Evolutionary conservation across 2,113 vertebrate genomes (phyloP).

Genomic region (Otis tarda): DNA sequence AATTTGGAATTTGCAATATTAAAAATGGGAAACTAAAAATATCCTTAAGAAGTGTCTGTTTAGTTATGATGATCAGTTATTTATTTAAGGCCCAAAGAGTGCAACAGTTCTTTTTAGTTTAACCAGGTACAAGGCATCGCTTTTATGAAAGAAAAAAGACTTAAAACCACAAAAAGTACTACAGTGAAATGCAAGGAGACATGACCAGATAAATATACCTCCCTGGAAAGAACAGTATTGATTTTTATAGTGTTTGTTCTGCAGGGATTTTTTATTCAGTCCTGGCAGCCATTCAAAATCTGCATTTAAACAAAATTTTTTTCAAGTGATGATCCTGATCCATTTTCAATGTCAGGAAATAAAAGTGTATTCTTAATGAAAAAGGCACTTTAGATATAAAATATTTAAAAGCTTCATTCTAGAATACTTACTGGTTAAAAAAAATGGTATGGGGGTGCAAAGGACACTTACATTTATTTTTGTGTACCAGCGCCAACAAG

Average conservation of each 20-base stretch:
- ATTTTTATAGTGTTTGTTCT: constrained; percentile 55
- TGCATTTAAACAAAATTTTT: constrained; percentile 47
- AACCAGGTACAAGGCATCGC: rapidly evolving
- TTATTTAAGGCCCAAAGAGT: background rate
- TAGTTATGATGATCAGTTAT: background rate
- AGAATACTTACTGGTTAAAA: constrained; percentile 13
- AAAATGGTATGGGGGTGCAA: background rate
- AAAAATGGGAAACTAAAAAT: background rate
- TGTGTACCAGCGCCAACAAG: background rate
- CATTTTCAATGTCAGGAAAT: constrained; percentile 38
- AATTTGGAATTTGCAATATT: background rate
- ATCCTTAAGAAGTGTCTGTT: background rate
- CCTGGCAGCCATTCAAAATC: constrained; percentile 48
- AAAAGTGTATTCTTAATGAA: constrained; percentile 43
- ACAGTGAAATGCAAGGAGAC: constrained; percentile 14
- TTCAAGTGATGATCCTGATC: constrained; percentile 24
- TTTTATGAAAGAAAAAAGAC: background rate
- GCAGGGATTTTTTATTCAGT: constrained; percentile 33
- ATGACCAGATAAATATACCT: constrained; percentile 24
- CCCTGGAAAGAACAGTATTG: background rate
- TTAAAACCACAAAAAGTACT: constrained; percentile 5
- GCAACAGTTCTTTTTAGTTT: background rate
- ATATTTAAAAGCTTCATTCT: constrained; percentile 33
- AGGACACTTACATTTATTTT: background rate
- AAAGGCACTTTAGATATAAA: constrained; percentile 53